Percentiles rank a stretch among this genome's conserved stretches.
phyloP scores from a whole-genome alignment of 2,888 invertebrate species.

The Atrina japonica region DNA sequence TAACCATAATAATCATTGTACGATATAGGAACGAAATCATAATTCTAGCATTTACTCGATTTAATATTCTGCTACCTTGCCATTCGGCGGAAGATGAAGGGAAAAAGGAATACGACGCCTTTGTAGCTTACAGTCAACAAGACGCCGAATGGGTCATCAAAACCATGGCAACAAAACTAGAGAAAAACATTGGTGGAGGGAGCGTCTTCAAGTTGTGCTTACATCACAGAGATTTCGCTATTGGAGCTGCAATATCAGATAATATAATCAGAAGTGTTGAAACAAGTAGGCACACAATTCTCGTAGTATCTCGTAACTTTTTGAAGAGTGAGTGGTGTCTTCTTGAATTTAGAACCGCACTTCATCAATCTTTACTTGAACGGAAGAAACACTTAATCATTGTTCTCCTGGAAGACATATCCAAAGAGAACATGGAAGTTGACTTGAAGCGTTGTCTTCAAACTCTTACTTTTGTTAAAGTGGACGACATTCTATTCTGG shows the following conservation, averaged over 20 bases:
- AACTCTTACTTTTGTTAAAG: constrained; percentile 90
- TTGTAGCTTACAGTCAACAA: constrained; percentile 93
- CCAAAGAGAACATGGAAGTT: constrained; percentile 90
- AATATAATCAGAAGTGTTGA: constrained; percentile 93
- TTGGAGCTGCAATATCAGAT: constrained; percentile 85
- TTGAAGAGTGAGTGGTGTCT: constrained; percentile 95
- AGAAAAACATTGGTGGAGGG: constrained; percentile 84
- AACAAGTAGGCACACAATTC: constrained; percentile 90
- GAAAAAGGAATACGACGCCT: constrained; percentile 87
- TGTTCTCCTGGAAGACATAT: constrained; percentile 89
- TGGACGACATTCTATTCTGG: constrained; percentile 96
- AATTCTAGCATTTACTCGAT: constrained; percentile 32
- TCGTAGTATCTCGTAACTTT: constrained; percentile 93
- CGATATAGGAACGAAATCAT: constrained; percentile 26
- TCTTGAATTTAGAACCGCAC: constrained; percentile 92
- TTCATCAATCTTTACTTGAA: constrained; percentile 89
- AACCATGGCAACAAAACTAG: constrained; percentile 89
- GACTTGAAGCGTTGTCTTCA: constrained; percentile 92
- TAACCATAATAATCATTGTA: constrained; percentile 4
- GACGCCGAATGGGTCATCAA: constrained; percentile 93
- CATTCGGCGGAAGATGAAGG: constrained; percentile 3
- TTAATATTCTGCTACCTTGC: constrained; percentile 21
- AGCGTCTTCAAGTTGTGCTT: constrained; percentile 74
- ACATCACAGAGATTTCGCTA: constrained; percentile 57
- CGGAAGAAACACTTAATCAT: constrained; percentile 89